phyloP scores from a whole-genome alignment of 2,888 invertebrate genomes.

The Hermodice carunculata region DNA sequence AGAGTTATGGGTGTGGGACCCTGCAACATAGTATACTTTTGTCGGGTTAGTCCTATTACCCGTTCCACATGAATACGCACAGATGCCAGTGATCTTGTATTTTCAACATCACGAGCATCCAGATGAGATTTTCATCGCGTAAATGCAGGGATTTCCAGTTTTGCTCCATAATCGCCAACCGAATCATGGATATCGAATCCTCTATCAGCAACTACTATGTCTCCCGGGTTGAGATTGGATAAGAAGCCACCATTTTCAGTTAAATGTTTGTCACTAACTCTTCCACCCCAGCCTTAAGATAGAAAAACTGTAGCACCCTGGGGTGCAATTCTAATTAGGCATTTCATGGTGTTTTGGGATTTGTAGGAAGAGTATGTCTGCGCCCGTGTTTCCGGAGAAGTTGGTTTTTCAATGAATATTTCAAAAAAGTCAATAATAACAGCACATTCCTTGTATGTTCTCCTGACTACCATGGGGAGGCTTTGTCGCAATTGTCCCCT shows the following conservation, averaged over 20 bases:
- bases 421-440: constrained; percentile 20
- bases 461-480: constrained; percentile 2
- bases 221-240: constrained; percentile 34
- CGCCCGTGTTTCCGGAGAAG: constrained; percentile 2
- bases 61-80: constrained; percentile 38
- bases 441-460: constrained; percentile 1
- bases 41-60: constrained; percentile 38
- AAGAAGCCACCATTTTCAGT: constrained; percentile 38
- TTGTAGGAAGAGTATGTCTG: constrained; percentile 19
- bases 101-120: constrained; percentile 32
- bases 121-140: constrained; percentile 39
- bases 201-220: constrained; percentile 41
- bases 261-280: constrained; percentile 42
- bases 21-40: constrained; percentile 39
- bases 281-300: constrained; percentile 47
- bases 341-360: constrained; percentile 38
- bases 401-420: constrained; percentile 11
- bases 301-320: constrained; percentile 43
- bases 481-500: constrained; percentile 22
- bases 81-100: constrained; percentile 39
- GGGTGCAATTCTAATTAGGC: constrained; percentile 44
- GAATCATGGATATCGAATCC: constrained; percentile 40
- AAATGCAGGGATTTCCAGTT: constrained; percentile 40
- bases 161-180: constrained; percentile 32
- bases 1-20: constrained; percentile 30